Evolutionary conservation across 2,113 vertebrate species (phyloP), one percentile per base, ranked within the genome.

Genomic region (Lepisosteus oculatus): DNA sequence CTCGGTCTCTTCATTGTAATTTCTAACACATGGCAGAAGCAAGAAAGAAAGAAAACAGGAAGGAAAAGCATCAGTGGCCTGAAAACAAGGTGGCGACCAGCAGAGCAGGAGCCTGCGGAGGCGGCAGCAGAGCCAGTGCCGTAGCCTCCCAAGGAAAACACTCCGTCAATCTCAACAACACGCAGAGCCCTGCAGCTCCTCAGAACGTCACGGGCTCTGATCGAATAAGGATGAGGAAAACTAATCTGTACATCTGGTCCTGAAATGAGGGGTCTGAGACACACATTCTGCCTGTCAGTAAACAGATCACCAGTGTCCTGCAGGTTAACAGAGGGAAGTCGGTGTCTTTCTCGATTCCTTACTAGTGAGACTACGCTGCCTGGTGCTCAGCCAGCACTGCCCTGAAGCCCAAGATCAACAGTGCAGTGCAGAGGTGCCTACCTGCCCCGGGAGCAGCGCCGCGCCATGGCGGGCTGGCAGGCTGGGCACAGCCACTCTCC

Each of bases 401-500:
- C 29, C 29, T 29, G 29, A 29, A 29, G 29, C 29, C 29, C 29
- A 29, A 29, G 29, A 29, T 29, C 29, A 29, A 29, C 29, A 29
- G 29, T 1, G 29, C 29, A 2, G 29, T 2, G 29, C 29, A 43
- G 8, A 43, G 3, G 51, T 51, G 5, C 67, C 17, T 76, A 97
- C 97, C 97, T 94, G 79, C 92, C 94, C 0, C 96, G 92, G 0
- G 93, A 94, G 79, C 92, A 94, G 43, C 97, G 95, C 64, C 97
- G 86, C 67, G 95, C 93, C 0, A 93, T 88, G 0, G 92, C 91
- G 29, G 97, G 97, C 81, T 99, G 97, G 81, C 97, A 99, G 0
- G 96, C 97, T 1, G 94, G 96, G 72, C 97, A 99, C 72, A 94
- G 89, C 97, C 97, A 99, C 68, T 99, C 96, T 0, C 96, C 95